These are phyloP conservation scores for Otus scops DNA, from an alignment of 2,797 vertebrate species.

Conservation along the genomic window DNA sequence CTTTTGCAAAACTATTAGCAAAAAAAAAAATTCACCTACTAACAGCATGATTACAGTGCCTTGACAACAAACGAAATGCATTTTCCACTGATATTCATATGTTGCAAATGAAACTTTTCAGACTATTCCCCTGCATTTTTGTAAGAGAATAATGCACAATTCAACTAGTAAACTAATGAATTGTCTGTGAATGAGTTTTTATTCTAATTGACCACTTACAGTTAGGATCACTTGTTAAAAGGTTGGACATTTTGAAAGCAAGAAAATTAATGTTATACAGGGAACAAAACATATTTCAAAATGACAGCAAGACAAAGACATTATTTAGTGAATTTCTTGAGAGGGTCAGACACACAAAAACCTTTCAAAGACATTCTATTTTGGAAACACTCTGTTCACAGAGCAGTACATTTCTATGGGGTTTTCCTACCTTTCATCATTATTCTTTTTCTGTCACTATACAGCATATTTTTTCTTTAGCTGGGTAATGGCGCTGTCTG, in stretches of 20 bases:
- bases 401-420: background rate
- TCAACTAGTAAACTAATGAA: background rate
- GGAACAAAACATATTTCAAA: background rate
- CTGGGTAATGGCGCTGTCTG: fast-evolving
- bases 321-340: background rate
- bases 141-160: background rate
- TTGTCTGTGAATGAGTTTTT: background rate
- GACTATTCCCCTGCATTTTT: background rate
- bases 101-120: background rate
- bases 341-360: background rate
- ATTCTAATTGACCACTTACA: background rate
- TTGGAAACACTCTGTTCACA: background rate
- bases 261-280: background rate
- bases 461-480: background rate
- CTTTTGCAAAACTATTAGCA: background rate
- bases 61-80: background rate
- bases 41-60: background rate
- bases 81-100: background rate
- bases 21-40: background rate
- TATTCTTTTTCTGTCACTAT: background rate
- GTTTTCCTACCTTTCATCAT: background rate
- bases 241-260: background rate
- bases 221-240: background rate
- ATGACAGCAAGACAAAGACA: background rate
- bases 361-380: background rate